Percentiles rank a stretch among this genome's conserved stretches.
Evolutionary conservation across 2,888 invertebrate species (phyloP).

Genomic region (Acanthosoma haemorrhoidale): DNA sequence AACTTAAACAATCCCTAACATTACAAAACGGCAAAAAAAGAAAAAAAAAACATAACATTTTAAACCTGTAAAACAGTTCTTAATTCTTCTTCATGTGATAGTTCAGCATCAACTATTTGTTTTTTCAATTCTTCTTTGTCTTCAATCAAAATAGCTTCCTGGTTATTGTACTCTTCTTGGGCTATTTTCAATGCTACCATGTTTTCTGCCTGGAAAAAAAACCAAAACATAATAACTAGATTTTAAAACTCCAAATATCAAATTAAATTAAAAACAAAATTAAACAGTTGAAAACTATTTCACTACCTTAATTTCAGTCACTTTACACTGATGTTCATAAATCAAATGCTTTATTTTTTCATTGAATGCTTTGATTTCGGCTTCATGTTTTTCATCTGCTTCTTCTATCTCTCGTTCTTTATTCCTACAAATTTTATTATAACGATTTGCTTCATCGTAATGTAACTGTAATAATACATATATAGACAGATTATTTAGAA

Average conservation of each 20-base stretch:
- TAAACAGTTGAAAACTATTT: background rate
- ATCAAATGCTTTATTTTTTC: conserved; percentile 90
- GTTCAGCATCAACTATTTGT: conserved; percentile 62
- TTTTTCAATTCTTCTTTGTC: conserved; percentile 66
- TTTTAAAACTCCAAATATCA: background rate
- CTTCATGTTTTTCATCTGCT: conserved; percentile 78
- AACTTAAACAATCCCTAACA: too few species aligned
- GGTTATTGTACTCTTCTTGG: conserved; percentile 72
- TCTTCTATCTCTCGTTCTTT: conserved; percentile 86
- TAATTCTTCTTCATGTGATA: conserved; percentile 58
- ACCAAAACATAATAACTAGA: too few species aligned
- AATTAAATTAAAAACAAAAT: background rate
- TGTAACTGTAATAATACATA: too few species aligned
- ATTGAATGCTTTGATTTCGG: conserved; percentile 79
- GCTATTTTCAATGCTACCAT: conserved; percentile 75
- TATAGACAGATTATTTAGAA: too few species aligned
- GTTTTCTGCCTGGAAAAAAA: conserved; percentile 60
- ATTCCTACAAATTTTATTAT: conserved; percentile 50
- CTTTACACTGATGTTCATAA: conserved; percentile 82
- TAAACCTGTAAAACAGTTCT: conserved; percentile 27
- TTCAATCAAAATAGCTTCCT: conserved; percentile 69
- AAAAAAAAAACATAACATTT: background rate
- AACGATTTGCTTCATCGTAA: too few species aligned
- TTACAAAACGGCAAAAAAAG: too few species aligned
- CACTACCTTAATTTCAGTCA: conserved; percentile 65